A percentile compares a stretch with the other conserved stretches of the same genome.
These are phyloP conservation scores for Formica selysi DNA, from an alignment of 1,140 invertebrate species.

Conservation along the genomic window DNA sequence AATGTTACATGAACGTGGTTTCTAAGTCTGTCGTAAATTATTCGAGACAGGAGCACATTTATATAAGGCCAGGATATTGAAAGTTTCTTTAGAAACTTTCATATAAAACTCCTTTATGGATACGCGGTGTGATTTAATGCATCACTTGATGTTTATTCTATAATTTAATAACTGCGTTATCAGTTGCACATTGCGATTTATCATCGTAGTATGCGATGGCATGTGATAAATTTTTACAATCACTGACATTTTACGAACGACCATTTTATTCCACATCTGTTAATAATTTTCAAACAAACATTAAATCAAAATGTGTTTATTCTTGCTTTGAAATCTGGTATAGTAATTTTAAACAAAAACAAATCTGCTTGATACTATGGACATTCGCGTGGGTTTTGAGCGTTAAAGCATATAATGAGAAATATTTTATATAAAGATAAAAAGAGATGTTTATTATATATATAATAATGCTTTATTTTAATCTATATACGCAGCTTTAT, in stretches of 20 bases:
- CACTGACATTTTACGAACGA: background rate
- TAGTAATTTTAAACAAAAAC: slow-evolving; percentile 4
- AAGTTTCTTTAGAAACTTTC: background rate
- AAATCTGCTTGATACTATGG: background rate
- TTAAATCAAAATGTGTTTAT: background rate
- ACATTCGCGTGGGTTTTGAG: background rate
- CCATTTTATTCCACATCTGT: background rate
- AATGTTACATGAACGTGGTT: background rate
- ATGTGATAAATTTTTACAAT: slow-evolving; percentile 26
- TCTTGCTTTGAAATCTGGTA: background rate
- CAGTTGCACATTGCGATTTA: slow-evolving; percentile 13
- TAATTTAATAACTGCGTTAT: slow-evolving; percentile 37
- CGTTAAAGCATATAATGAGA: background rate
- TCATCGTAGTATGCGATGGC: background rate
- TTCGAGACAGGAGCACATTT: background rate
- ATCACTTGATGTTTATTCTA: slow-evolving; percentile 2
- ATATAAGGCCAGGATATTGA: background rate
- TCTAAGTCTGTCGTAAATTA: background rate
- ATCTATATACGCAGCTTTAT: too few relatives aligned
- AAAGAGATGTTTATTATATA: background rate
- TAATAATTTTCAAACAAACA: slow-evolving; percentile 3
- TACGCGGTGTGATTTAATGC: background rate
- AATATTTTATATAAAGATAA: background rate
- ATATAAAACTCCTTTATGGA: background rate
- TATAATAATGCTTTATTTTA: too few relatives aligned